Conservation (phyloP, 1,140 invertebrate genomes). For the Meloidogyne floridensis region DNA sequence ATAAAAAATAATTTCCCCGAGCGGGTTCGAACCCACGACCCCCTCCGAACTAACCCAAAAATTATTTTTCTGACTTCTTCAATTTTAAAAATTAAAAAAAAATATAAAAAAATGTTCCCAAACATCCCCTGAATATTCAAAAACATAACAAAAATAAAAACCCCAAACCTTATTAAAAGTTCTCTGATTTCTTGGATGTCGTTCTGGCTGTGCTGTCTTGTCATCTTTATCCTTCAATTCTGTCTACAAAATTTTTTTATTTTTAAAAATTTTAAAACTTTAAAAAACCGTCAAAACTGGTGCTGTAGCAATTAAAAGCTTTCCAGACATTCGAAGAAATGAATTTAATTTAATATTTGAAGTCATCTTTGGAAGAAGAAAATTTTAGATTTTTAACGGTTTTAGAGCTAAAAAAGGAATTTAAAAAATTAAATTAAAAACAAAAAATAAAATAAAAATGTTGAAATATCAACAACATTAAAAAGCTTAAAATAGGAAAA, state of each 20-base stretch:
- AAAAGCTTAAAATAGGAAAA: background rate
- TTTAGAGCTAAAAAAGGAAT: background rate
- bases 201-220: background rate
- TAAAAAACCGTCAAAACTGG: background rate
- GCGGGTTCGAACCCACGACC: no score
- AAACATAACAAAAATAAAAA: background rate
- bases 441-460: background rate
- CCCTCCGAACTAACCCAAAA: no score
- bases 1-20: no score
- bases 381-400: background rate
- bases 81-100: no score
- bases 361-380: background rate
- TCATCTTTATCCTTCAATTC: background rate
- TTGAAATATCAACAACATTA: background rate
- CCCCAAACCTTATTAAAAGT: background rate
- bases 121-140: no score
- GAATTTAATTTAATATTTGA: background rate
- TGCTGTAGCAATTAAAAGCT: background rate
- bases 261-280: background rate
- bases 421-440: background rate
- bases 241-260: background rate
- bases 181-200: background rate
- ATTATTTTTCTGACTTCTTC: no score
- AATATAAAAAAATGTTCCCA: no score
- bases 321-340: background rate